Evolutionary conservation across 2,113 vertebrate species (phyloP).

Genomic region (Gyps fulvus): DNA sequence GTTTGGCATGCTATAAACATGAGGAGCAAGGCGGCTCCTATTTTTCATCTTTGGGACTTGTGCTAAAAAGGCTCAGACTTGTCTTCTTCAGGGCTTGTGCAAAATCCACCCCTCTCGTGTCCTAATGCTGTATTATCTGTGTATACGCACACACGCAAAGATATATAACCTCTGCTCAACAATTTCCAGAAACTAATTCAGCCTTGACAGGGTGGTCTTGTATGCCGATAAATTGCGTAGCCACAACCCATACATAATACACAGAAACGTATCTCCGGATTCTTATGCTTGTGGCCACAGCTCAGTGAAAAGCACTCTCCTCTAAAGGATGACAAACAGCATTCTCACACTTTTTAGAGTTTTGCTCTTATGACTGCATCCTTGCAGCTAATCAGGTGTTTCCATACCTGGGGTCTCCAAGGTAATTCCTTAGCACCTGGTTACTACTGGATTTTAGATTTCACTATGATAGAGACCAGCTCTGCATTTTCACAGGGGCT

Average conservation of each 20-base stretch:
- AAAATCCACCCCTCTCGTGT: background rate
- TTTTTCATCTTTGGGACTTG: background rate
- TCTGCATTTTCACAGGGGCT: background rate
- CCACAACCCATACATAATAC: background rate
- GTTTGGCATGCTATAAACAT: background rate
- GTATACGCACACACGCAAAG: background rate
- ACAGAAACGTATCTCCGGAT: background rate
- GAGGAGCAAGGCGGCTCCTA: background rate
- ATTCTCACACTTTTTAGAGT: background rate
- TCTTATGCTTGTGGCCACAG: background rate
- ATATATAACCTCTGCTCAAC: background rate
- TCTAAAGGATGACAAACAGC: background rate
- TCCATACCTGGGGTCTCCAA: background rate
- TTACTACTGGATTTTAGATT: conserved; percentile 10
- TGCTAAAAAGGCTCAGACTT: background rate
- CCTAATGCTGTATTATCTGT: background rate
- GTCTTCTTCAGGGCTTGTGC: background rate
- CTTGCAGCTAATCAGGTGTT: background rate
- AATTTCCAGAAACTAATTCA: conserved; percentile 16
- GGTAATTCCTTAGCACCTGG: conserved; percentile 9
- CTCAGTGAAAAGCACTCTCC: background rate
- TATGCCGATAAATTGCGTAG: background rate
- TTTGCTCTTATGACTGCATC: background rate
- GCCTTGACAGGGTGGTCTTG: background rate
- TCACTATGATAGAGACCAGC: background rate